phyloP scores from a whole-genome alignment of 2,888 invertebrate genomes.

The Junonia oenone region DNA sequence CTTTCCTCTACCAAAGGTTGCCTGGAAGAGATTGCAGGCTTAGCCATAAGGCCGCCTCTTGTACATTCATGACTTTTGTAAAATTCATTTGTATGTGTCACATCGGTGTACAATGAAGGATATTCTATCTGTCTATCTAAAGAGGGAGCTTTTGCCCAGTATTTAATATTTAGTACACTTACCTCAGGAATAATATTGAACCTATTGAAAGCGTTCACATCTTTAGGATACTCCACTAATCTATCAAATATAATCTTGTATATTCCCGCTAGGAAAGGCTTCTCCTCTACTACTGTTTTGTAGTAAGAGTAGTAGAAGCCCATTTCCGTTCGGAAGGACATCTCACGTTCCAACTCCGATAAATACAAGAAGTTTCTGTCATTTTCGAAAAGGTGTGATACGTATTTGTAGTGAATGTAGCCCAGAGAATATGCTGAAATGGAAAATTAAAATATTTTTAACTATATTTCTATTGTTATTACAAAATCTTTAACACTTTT shows the following conservation, averaged over 20 bases:
- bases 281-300: slow-evolving; percentile 87
- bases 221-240: slow-evolving; percentile 88
- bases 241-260: slow-evolving; percentile 84
- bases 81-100: too few species aligned
- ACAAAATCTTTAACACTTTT: too few species aligned
- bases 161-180: slow-evolving; percentile 33
- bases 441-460: too few species aligned
- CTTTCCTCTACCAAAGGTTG: too few species aligned
- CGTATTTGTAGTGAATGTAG: slow-evolving; percentile 82
- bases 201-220: slow-evolving; percentile 88
- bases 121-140: too few species aligned
- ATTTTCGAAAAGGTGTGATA: slow-evolving; percentile 88
- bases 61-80: too few species aligned
- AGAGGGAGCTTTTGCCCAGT: too few species aligned
- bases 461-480: too few species aligned
- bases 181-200: slow-evolving; percentile 94
- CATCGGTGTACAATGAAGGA: too few species aligned
- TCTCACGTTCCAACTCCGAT: slow-evolving; percentile 90
- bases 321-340: slow-evolving; percentile 92
- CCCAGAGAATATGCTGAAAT: slow-evolving; percentile 80
- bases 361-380: slow-evolving; percentile 91
- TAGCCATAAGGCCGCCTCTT: too few species aligned
- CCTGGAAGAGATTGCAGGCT: too few species aligned
- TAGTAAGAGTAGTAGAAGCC: slow-evolving; percentile 94
- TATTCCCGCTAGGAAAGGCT: slow-evolving; percentile 81